Percentiles rank a stretch among this genome's conserved stretches.
These are phyloP conservation scores for Aeoliscus strigatus DNA, from an alignment of 2,797 vertebrate genomes.

Conservation along the genomic window DNA sequence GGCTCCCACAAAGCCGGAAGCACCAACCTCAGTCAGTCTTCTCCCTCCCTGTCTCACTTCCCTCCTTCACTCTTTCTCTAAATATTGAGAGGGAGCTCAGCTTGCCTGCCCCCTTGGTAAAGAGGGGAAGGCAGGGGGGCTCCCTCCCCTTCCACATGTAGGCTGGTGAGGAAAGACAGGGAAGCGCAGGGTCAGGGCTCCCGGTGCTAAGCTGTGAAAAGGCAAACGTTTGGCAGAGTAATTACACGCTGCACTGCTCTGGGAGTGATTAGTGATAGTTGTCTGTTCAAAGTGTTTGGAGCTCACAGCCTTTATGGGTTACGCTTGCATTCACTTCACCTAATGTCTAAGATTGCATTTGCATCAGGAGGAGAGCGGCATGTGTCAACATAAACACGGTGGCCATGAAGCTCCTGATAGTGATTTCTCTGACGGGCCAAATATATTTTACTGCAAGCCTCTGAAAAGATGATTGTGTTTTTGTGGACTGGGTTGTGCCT, in stretches of 20 bases:
- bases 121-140: slow-evolving; percentile 7
- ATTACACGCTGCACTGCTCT: slow-evolving; percentile 79
- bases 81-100: slow-evolving; percentile 71
- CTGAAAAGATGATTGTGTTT: slow-evolving; percentile 7
- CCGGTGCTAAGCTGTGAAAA: slow-evolving; percentile 78
- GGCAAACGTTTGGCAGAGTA: slow-evolving; percentile 79
- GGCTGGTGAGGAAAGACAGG: slow-evolving; percentile 72
- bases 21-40: slow-evolving; percentile 64
- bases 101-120: slow-evolving; percentile 54
- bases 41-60: slow-evolving; percentile 53
- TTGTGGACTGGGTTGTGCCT: slow-evolving; percentile 3
- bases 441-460: slow-evolving; percentile 18
- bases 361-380: slow-evolving; percentile 67
- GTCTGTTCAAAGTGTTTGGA: slow-evolving; percentile 76
- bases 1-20: slow-evolving; percentile 74
- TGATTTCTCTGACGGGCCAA: slow-evolving; percentile 24
- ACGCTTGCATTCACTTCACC: slow-evolving; percentile 69
- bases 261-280: slow-evolving; percentile 81
- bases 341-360: slow-evolving; percentile 75
- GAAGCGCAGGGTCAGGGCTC: slow-evolving; percentile 75
- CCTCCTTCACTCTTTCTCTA: slow-evolving; percentile 58
- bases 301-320: slow-evolving; percentile 70
- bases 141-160: slow-evolving; percentile 58
- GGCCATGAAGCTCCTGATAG: slow-evolving; percentile 31
- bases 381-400: slow-evolving; percentile 67